These are phyloP conservation scores for Catotricha subobsoleta DNA, from an alignment of 2,888 invertebrate species.

Conservation along the genomic window DNA sequence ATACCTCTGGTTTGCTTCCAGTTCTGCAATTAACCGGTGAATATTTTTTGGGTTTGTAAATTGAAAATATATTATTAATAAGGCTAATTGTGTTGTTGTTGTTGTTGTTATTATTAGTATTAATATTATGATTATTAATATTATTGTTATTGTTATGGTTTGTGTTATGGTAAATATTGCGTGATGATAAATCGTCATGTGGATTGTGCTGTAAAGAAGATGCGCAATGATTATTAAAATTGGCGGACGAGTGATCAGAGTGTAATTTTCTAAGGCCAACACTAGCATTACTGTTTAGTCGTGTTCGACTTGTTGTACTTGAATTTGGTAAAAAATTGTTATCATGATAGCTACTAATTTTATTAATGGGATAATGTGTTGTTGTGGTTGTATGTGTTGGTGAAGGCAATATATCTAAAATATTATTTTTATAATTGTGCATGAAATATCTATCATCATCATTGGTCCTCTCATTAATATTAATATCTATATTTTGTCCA, in stretches of 20 bases:
- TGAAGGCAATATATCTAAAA: too few relatives aligned
- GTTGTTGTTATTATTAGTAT: neutral
- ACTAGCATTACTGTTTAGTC: neutral
- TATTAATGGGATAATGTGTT: too few relatives aligned
- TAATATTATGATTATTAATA: neutral
- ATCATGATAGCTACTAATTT: neutral
- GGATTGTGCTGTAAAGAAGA: too few relatives aligned
- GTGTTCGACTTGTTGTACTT: neutral
- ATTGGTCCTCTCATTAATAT: constrained; percentile 12
- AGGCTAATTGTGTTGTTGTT: constrained; percentile 22
- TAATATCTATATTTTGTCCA: constrained; percentile 20
- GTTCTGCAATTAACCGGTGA: constrained; percentile 26
- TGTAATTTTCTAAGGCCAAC: neutral
- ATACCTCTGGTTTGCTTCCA: too few relatives aligned
- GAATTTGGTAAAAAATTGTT: neutral
- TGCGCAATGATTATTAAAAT: neutral
- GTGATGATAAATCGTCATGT: neutral
- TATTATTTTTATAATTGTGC: too few relatives aligned
- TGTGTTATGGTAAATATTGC: neutral
- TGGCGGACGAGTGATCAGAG: neutral
- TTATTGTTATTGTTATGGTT: neutral
- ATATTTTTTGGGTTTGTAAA: constrained; percentile 30
- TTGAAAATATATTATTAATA: constrained; percentile 30
- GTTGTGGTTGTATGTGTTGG: too few relatives aligned
- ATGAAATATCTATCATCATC: constrained; percentile 1